Evolutionary conservation across 2,888 invertebrate genomes (phyloP).

Genomic region (Ormyrus rosae): DNA sequence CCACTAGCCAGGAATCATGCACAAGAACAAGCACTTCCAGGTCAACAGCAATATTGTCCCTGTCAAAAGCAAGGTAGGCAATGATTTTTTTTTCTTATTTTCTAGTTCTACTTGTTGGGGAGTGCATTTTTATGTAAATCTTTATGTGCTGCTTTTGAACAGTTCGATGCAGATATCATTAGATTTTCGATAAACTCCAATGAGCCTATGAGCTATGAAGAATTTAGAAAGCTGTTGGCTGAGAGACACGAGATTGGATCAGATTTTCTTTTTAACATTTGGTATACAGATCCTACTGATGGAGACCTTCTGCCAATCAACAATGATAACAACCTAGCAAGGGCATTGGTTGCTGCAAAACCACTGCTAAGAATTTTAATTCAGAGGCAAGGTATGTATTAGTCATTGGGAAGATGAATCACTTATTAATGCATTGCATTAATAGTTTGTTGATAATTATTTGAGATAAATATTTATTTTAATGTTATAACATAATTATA

Average conservation of each 20-base stretch:
- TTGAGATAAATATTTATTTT: background rate
- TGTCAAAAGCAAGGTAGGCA: conserved; percentile 91
- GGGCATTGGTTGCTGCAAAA: conserved; percentile 91
- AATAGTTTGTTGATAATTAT: background rate
- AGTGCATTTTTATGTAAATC: conserved; percentile 19
- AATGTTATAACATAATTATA: conserved; percentile 71
- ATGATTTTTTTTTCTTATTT: background rate
- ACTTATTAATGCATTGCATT: background rate
- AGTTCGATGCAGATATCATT: conserved; percentile 99
- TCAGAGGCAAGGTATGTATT: conserved; percentile 89
- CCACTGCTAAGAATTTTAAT: conserved; percentile 92
- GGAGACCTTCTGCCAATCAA: conserved; percentile 98
- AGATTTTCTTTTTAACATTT: conserved; percentile 93
- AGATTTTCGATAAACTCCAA: conserved; percentile 91
- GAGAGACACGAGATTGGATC: conserved; percentile 90
- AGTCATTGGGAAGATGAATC: background rate
- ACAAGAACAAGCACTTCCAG: conserved; percentile 87
- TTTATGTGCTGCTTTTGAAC: conserved; percentile 55
- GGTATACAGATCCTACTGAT: conserved; percentile 96
- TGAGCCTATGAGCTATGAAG: conserved; percentile 89
- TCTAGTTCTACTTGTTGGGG: background rate
- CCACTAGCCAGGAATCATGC: conserved; percentile 78
- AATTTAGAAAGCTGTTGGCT: conserved; percentile 86
- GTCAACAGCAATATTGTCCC: conserved; percentile 87
- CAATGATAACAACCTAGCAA: conserved; percentile 97